Evolutionary conservation across 2,797 vertebrate species (phyloP).

Genomic region (Australoheros facetus): DNA sequence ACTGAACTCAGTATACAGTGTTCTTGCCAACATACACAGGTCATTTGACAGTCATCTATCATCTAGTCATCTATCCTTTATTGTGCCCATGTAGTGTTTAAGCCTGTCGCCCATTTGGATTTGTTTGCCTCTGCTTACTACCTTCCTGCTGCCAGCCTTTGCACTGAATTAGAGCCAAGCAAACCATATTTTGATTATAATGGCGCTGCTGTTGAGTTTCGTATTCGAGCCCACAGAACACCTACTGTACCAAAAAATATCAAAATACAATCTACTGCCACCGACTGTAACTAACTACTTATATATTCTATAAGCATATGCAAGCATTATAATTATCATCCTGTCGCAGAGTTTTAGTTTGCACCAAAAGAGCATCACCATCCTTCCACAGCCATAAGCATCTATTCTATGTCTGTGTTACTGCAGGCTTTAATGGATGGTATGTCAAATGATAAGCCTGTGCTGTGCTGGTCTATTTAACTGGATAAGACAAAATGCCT

Average conservation of each 20-base stretch:
- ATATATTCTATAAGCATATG: neutral
- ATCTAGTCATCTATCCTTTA: neutral
- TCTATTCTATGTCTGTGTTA: conserved; percentile 19
- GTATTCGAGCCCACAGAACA: neutral
- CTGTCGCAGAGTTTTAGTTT: neutral
- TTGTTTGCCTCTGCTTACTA: neutral
- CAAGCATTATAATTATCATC: neutral
- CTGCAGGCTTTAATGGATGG: conserved; percentile 44
- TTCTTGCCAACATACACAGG: conserved; percentile 1
- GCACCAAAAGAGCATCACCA: neutral
- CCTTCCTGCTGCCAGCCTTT: neutral
- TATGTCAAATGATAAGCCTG: conserved; percentile 52
- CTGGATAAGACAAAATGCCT: conserved; percentile 42
- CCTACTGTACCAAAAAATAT: neutral
- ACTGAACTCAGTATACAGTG: neutral
- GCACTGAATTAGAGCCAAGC: neutral
- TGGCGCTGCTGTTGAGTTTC: neutral
- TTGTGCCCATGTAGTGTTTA: neutral
- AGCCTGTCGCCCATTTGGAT: neutral
- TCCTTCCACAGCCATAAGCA: neutral
- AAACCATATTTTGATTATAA: conserved; percentile 1
- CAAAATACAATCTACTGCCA: neutral
- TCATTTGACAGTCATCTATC: conserved; percentile 1
- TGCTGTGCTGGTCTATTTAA: conserved; percentile 30
- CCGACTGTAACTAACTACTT: neutral